phyloP scores from a whole-genome alignment of 2,888 invertebrate genomes.

The Hartigia nigra region DNA sequence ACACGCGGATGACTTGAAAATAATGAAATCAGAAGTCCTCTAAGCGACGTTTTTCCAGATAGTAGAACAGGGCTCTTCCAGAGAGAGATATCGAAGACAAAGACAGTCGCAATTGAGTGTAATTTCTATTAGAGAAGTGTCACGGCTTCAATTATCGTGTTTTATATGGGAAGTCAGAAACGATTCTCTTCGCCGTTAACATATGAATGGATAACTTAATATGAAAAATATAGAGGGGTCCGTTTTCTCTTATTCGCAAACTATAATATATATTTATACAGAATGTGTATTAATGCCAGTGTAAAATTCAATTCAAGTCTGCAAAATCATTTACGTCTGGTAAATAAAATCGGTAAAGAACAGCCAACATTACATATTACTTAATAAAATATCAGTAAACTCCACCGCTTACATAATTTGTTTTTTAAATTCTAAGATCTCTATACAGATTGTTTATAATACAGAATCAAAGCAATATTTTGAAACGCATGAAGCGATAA shows the following conservation, averaged over 20 bases:
- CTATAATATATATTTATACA: not conserved
- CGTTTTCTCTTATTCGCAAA: too few species aligned
- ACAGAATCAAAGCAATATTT: not conserved
- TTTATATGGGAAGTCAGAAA: not conserved
- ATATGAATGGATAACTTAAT: not conserved
- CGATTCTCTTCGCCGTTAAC: not conserved
- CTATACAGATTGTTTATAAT: not conserved
- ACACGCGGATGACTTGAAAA: not conserved
- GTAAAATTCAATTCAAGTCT: not conserved
- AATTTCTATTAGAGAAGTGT: not conserved
- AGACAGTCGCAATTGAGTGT: not conserved
- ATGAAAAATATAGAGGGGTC: not conserved
- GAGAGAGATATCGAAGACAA: not conserved
- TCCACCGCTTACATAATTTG: not conserved
- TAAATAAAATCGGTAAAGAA: not conserved
- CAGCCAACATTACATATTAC: too few species aligned
- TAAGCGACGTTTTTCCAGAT: not conserved
- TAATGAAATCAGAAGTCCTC: not conserved
- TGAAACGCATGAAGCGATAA: not conserved
- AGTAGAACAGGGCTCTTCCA: not conserved
- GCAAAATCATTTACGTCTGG: not conserved
- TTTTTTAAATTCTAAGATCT: too few species aligned
- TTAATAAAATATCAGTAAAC: too few species aligned
- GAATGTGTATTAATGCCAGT: not conserved
- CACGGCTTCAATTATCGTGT: not conserved